phyloP scores from a whole-genome alignment of 2,797 vertebrate species.

The Neosilurus hyrtlii region DNA sequence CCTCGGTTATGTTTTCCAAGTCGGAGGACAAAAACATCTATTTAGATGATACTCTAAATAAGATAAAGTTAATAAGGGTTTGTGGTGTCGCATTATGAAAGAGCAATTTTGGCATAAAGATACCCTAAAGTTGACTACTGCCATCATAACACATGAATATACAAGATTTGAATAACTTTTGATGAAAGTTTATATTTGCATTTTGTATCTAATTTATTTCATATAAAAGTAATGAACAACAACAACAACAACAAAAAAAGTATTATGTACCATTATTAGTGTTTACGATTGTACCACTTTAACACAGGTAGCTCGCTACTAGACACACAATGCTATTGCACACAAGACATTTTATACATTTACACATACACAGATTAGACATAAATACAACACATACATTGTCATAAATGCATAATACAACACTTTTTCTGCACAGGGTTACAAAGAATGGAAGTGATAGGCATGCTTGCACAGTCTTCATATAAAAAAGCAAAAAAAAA shows the following conservation, averaged over 20 bases:
- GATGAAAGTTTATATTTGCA: conserved; percentile 14
- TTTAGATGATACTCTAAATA: not conserved
- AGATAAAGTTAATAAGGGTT: not conserved
- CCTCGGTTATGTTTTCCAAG: not conserved
- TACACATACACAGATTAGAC: conserved; percentile 67
- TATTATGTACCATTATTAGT: conserved; percentile 81
- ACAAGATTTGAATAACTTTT: not conserved
- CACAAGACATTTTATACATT: conserved; percentile 74
- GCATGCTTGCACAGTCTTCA: conserved; percentile 60
- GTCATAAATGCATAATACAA: conserved; percentile 66
- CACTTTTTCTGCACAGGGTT: conserved; percentile 57
- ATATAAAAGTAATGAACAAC: conserved; percentile 70
- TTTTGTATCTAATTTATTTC: conserved; percentile 73
- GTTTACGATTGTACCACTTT: conserved; percentile 79
- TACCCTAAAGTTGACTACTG: not conserved
- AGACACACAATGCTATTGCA: conserved; percentile 81
- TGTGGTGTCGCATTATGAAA: not conserved
- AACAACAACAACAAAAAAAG: conserved; percentile 62
- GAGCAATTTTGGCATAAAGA: not conserved
- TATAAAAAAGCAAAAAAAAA: conserved; percentile 41
- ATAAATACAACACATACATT: conserved; percentile 72
- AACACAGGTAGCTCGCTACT: conserved; percentile 79
- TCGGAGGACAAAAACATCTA: not conserved
- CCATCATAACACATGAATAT: not conserved
- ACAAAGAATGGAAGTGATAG: conserved; percentile 59